These are phyloP conservation scores for Salminus brasiliensis DNA, from an alignment of 2,113 vertebrate genomes.

Conservation along the genomic window DNA sequence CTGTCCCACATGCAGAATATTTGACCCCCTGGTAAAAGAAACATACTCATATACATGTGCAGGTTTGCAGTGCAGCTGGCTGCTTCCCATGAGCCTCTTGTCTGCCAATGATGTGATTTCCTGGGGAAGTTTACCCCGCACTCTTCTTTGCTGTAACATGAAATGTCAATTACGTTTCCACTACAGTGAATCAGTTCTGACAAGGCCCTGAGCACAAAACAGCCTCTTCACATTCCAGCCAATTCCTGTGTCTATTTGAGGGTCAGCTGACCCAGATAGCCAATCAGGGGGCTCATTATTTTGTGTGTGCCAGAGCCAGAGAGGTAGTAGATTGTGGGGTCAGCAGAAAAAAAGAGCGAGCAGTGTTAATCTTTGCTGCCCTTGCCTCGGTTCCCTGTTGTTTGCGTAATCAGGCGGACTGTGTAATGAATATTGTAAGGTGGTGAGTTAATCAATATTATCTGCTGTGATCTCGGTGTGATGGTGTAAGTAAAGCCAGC, in stretches of 20 bases:
- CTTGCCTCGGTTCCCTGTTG: neutral
- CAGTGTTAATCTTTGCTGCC: constrained; percentile 26
- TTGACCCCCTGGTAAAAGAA: neutral
- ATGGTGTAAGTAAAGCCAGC: constrained; percentile 6
- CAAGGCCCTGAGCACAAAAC: constrained; percentile 41
- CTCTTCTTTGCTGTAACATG: constrained; percentile 34
- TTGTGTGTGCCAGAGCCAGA: constrained; percentile 27
- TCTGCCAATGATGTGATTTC: constrained; percentile 18
- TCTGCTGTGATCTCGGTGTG: constrained; percentile 37
- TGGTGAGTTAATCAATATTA: constrained; percentile 38
- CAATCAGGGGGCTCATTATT: constrained; percentile 57
- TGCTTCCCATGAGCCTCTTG: neutral
- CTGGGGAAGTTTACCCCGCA: constrained; percentile 47
- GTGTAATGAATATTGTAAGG: constrained; percentile 47
- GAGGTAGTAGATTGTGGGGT: constrained; percentile 30
- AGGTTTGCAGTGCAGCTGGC: constrained; percentile 9
- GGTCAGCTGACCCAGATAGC: constrained; percentile 43
- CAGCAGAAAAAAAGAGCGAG: constrained; percentile 51
- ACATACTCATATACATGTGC: neutral
- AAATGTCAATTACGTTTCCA: constrained; percentile 57
- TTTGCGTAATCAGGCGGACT: constrained; percentile 51
- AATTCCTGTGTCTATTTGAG: constrained; percentile 48
- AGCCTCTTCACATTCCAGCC: constrained; percentile 39
- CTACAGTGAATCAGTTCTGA: constrained; percentile 56
- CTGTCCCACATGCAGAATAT: neutral